Evolutionary conservation across 1,140 invertebrate genomes (phyloP).

Genomic region (Hycleus phaleratus): DNA sequence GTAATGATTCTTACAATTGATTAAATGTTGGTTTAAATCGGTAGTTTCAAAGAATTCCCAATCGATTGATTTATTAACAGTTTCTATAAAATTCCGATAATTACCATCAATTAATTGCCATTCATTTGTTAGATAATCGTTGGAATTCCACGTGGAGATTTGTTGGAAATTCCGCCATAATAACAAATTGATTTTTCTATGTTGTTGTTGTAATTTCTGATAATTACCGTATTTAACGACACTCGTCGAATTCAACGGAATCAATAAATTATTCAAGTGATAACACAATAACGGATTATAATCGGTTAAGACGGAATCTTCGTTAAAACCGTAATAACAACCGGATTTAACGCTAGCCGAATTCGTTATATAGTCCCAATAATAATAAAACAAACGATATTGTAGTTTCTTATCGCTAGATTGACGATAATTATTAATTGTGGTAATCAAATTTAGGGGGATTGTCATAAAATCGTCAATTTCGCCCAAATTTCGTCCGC

Average conservation of each 20-base stretch:
- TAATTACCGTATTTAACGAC: conserved; percentile 26
- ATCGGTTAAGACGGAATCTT: conserved; percentile 2
- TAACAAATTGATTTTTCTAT: conserved; percentile 21
- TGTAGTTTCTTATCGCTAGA: conserved; percentile 16
- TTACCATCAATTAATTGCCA: not conserved
- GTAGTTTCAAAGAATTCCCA: not conserved
- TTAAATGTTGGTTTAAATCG: not conserved
- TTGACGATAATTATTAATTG: conserved; percentile 10
- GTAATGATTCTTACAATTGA: not conserved
- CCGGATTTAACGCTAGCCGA: conserved; percentile 11
- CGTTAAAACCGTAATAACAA: conserved; percentile 5
- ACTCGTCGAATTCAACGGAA: conserved; percentile 1
- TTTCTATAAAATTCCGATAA: not conserved
- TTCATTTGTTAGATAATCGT: conserved; percentile 21
- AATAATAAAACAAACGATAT: conserved; percentile 20
- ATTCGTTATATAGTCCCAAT: conserved; percentile 16
- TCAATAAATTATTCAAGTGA: conserved; percentile 21
- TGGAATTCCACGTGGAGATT: conserved; percentile 20
- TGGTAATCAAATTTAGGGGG: conserved; percentile 3
- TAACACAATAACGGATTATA: conserved; percentile 21
- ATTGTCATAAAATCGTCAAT: not conserved
- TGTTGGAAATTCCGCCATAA: conserved; percentile 34
- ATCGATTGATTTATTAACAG: not conserved
- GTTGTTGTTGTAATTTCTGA: conserved; percentile 23
- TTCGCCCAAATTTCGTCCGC: not conserved